A percentile compares a stretch with the other conserved stretches of the same genome.
Evolutionary conservation across 1,140 invertebrate species (phyloP).

Genomic region (Drosophila elegans): DNA sequence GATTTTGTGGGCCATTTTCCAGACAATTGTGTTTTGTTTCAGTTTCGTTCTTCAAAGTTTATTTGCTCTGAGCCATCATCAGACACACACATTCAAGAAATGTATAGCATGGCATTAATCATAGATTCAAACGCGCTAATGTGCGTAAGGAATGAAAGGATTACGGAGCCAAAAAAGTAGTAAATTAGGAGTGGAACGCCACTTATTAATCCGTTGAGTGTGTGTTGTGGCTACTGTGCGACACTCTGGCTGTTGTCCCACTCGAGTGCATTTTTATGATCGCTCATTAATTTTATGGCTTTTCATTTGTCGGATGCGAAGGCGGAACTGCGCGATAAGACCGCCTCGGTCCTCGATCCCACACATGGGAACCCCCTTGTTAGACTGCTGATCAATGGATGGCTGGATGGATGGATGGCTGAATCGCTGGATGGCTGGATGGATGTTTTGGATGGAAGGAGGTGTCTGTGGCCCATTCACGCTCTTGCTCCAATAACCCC

Average conservation of each 20-base stretch:
- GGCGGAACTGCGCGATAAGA: constrained; percentile 48
- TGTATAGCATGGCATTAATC: constrained; percentile 43
- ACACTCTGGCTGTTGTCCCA: constrained; percentile 39
- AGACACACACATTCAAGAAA: neutral
- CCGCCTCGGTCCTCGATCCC: constrained; percentile 19
- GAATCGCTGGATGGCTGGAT: constrained; percentile 28
- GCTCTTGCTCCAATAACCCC: constrained; percentile 71
- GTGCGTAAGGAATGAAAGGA: constrained; percentile 38
- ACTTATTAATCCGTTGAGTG: constrained; percentile 52
- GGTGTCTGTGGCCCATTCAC: constrained; percentile 11
- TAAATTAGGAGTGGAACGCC: constrained; percentile 53
- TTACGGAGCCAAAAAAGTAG: constrained; percentile 29
- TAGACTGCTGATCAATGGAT: constrained; percentile 29
- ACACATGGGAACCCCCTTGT: constrained; percentile 11
- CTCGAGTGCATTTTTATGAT: constrained; percentile 78
- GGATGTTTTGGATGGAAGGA: neutral
- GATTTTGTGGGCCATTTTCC: constrained; percentile 54
- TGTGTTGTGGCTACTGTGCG: constrained; percentile 46
- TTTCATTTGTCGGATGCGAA: constrained; percentile 75
- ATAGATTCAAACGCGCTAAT: constrained; percentile 33
- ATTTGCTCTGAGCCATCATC: constrained; percentile 14
- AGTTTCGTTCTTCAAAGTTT: constrained; percentile 18
- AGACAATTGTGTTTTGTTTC: constrained; percentile 28
- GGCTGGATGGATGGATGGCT: neutral
- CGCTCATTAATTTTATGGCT: constrained; percentile 79